Conservation (phyloP, 2,797 vertebrate genomes). For the Mus spretus region DNA sequence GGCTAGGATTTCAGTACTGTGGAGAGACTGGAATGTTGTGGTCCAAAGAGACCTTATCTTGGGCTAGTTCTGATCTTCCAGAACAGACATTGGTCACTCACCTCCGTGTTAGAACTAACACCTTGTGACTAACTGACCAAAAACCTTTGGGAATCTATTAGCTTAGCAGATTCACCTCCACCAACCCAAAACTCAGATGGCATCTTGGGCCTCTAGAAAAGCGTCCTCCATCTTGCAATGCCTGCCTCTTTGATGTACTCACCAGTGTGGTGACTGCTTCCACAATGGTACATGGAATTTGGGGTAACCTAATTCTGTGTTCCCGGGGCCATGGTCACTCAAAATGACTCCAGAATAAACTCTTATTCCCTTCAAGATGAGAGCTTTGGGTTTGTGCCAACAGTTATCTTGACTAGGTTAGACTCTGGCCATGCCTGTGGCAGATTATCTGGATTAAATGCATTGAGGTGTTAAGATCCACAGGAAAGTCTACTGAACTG, state of each 20-base stretch:
- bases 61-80: neutral
- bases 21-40: neutral
- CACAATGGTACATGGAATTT: neutral
- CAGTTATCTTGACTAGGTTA: neutral
- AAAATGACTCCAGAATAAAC: neutral
- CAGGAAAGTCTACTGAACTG: neutral
- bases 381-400: neutral
- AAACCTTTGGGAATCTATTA: neutral
- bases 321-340: neutral
- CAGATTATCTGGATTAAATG: too few species aligned
- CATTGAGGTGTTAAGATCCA: neutral
- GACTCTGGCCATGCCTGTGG: neutral
- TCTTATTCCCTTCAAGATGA: neutral
- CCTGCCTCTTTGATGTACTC: neutral
- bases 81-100: neutral
- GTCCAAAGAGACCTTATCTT: neutral
- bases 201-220: neutral
- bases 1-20: neutral
- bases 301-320: neutral
- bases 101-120: neutral
- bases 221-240: neutral
- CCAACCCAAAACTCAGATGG: neutral
- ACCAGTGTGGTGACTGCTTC: neutral
- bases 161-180: neutral
- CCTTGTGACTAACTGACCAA: neutral